Base-by-base conservation (phyloP, 2,797 vertebrate species). In the Chelmon rostratus region DNA sequence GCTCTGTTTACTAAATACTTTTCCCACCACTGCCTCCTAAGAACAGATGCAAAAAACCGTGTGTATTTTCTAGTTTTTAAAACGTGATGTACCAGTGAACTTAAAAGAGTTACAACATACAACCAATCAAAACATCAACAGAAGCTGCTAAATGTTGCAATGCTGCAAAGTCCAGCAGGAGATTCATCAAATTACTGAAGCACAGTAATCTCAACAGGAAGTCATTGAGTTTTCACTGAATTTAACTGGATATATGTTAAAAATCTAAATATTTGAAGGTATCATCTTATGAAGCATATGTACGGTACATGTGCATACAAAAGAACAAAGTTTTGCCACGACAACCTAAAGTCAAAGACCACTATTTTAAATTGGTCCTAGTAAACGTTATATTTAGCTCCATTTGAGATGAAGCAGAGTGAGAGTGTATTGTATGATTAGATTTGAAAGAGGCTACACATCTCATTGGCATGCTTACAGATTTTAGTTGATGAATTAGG, bases 261-360 rank as follows among this genome's bases (percentile, higher is more conserved):
- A 49, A 54, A 6, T 23, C 13, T 18, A 15, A 35, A 37, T 25
- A 74, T 74, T 38, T 37, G 1, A 57, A 37, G n/a, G 23, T 52
- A 31, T 50, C 2, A 12, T 58, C 23, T 18, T 11, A 28, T 49
- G 13, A 52, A 8, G 49, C 23, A 16, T 12, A 21, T 49, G 9
- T 40, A 21, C 10, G 53, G 47, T n/a, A 37, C 52, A 42, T 21
- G 21, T 40, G 19, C 6, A 1, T 38, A 1, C 7, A 53, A 8
- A 9, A 9, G 1, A 49, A 65, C n/a, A 47, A 50, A 50, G 16
- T n/a, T 35, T 28, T 18, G 31, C 13, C 40, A 38, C 35, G 2
- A 31, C 46, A 50, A 52, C 19, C 61, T 31, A 66, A 76, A 15
- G n/a, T 47, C 19, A 71, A 71, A 81, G 11, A 33, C 1, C 5